These are phyloP conservation scores for Vannuccia rotundouncinata DNA, from an alignment of 2,888 invertebrate species.

Conservation along the genomic window DNA sequence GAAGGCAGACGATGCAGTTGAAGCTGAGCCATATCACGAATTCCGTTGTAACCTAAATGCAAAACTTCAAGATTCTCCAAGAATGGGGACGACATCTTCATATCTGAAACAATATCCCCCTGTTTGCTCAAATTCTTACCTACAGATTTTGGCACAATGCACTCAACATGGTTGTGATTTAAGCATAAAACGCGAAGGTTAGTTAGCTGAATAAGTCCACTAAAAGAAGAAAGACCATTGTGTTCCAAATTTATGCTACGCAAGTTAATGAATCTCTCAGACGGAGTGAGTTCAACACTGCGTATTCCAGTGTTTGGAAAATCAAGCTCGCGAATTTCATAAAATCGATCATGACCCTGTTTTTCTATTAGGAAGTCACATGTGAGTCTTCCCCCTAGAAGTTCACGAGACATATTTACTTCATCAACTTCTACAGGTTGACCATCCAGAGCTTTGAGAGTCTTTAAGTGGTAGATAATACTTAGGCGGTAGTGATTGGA, in stretches of 20 bases:
- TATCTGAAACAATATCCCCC: not conserved
- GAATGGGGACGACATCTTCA: slow-evolving; percentile 40
- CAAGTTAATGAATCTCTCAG: slow-evolving; percentile 51
- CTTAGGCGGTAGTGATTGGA: slow-evolving; percentile 54
- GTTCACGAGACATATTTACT: slow-evolving; percentile 49
- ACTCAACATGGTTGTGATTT: slow-evolving; percentile 56
- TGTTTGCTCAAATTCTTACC: slow-evolving; percentile 18
- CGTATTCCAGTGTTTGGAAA: slow-evolving; percentile 51
- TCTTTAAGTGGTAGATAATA: slow-evolving; percentile 55
- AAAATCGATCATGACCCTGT: slow-evolving; percentile 51
- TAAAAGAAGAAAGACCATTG: slow-evolving; percentile 55
- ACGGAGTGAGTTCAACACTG: slow-evolving; percentile 52
- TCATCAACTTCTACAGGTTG: slow-evolving; percentile 46
- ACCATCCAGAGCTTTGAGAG: slow-evolving; percentile 55
- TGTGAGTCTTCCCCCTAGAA: slow-evolving; percentile 55
- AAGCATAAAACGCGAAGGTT: slow-evolving; percentile 55
- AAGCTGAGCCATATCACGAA: slow-evolving; percentile 51
- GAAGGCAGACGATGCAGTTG: slow-evolving; percentile 52
- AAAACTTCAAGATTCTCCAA: slow-evolving; percentile 55
- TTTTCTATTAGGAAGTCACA: slow-evolving; percentile 56
- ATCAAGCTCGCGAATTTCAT: slow-evolving; percentile 53
- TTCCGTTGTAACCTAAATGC: slow-evolving; percentile 55
- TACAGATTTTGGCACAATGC: slow-evolving; percentile 47
- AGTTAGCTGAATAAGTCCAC: slow-evolving; percentile 52
- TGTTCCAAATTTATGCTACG: slow-evolving; percentile 56